phyloP scores from a whole-genome alignment of 2,888 invertebrate genomes.

The Phasia obesa region DNA sequence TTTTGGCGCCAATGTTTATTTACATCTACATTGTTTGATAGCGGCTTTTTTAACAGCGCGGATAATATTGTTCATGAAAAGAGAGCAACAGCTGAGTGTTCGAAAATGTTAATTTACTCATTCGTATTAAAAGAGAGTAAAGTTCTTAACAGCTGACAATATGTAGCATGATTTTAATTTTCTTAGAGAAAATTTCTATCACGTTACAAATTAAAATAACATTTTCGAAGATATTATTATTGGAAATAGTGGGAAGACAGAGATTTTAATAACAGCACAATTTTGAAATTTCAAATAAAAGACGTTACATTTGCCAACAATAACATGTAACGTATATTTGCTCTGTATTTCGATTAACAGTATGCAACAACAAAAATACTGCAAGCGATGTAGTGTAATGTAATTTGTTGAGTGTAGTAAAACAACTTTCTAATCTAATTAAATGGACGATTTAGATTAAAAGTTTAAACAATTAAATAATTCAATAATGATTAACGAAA shows the following conservation, averaged over 20 bases:
- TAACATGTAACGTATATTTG: too few relatives aligned
- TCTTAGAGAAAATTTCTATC: neutral
- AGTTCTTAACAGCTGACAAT: neutral
- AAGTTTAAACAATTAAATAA: too few relatives aligned
- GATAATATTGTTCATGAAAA: neutral
- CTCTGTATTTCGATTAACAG: too few relatives aligned
- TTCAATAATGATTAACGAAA: too few relatives aligned
- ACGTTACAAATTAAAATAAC: neutral
- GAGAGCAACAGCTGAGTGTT: neutral
- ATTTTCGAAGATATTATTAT: conserved; percentile 22
- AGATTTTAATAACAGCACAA: neutral
- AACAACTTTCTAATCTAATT: too few relatives aligned
- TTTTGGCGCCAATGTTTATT: conserved; percentile 49
- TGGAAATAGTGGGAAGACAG: neutral
- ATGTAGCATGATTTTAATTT: conserved; percentile 19
- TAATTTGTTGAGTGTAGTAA: too few relatives aligned
- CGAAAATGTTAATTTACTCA: too few relatives aligned
- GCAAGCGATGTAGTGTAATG: too few relatives aligned
- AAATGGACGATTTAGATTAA: too few relatives aligned
- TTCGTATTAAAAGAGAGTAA: too few relatives aligned
- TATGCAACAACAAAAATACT: too few relatives aligned
- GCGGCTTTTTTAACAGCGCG: neutral
- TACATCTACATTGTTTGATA: neutral
- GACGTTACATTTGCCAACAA: neutral
- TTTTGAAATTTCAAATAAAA: conserved; percentile 15